Evolutionary conservation across 2,113 vertebrate species (phyloP).

Genomic region (Brachyistius frenatus): DNA sequence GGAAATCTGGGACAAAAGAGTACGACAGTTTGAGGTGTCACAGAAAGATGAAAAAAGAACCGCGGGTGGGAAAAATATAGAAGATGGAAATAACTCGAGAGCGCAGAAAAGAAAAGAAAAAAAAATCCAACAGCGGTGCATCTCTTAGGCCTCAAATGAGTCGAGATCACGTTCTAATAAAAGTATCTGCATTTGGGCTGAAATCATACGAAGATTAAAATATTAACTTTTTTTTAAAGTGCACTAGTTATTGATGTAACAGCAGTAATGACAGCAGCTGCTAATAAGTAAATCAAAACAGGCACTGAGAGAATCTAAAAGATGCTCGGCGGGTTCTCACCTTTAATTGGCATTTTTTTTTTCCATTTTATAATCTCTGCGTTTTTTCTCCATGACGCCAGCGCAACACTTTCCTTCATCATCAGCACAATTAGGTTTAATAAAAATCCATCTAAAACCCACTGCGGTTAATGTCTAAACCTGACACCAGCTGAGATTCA

Average conservation of each 20-base stretch:
- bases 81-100: constrained; percentile 23
- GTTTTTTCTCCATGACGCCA: constrained; percentile 41
- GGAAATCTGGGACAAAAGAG: constrained; percentile 46
- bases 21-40: constrained; percentile 15
- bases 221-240: not conserved
- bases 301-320: not conserved
- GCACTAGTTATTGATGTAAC: constrained; percentile 3
- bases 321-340: constrained; percentile 42
- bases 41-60: constrained; percentile 14
- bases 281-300: constrained; percentile 38
- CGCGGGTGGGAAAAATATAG: not conserved
- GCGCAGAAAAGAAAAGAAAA: not conserved
- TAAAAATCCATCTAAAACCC: constrained; percentile 67
- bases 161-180: too few relatives aligned
- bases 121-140: not conserved
- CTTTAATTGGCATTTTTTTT: constrained; percentile 43
- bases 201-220: too few relatives aligned
- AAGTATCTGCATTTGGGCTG: too few relatives aligned
- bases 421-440: constrained; percentile 69
- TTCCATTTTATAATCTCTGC: constrained; percentile 25
- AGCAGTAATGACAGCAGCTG: not conserved
- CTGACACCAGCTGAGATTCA: constrained; percentile 63
- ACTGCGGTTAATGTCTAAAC: constrained; percentile 52
- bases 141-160: not conserved
- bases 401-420: constrained; percentile 44